Conservation (phyloP, 2,113 vertebrate species). For the Suricata suricatta region DNA sequence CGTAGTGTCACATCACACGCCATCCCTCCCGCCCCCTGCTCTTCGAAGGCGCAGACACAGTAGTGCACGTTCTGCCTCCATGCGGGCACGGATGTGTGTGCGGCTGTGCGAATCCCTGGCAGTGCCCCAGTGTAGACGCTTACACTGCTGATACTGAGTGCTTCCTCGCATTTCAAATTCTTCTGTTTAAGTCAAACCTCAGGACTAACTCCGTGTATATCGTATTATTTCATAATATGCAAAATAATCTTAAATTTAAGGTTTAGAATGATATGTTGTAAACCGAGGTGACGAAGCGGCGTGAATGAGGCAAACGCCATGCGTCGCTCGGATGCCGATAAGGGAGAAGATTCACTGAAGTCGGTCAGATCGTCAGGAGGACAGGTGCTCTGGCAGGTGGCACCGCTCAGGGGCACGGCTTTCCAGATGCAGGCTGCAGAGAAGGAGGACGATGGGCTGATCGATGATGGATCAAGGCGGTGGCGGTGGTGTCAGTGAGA, state of each 20-base stretch:
- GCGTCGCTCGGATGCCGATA: fast-evolving
- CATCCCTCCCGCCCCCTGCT: fast-evolving
- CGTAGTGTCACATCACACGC: fast-evolving
- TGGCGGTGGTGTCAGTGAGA: neutral
- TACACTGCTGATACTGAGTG: fast-evolving
- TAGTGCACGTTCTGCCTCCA: neutral
- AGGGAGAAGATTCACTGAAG: fast-evolving
- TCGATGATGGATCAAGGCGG: no score
- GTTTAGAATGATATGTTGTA: neutral
- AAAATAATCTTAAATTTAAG: neutral
- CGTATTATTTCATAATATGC: no score
- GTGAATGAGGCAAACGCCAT: fast-evolving
- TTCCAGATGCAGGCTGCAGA: neutral
- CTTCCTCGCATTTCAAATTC: neutral
- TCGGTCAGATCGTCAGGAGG: neutral
- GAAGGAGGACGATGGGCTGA: no score
- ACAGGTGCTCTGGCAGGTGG: fast-evolving
- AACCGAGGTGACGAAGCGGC: fast-evolving
- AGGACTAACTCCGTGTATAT: no score
- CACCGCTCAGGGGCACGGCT: neutral
- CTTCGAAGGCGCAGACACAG: fast-evolving
- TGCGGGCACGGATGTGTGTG: fast-evolving
- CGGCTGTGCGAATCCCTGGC: neutral
- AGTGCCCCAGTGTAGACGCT: neutral
- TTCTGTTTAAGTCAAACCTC: neutral